A percentile compares a stretch with the other conserved stretches of the same genome.
Conservation (phyloP, 53 echinoderm and acorn worm species). For the Paracentrotus lividus region DNA sequence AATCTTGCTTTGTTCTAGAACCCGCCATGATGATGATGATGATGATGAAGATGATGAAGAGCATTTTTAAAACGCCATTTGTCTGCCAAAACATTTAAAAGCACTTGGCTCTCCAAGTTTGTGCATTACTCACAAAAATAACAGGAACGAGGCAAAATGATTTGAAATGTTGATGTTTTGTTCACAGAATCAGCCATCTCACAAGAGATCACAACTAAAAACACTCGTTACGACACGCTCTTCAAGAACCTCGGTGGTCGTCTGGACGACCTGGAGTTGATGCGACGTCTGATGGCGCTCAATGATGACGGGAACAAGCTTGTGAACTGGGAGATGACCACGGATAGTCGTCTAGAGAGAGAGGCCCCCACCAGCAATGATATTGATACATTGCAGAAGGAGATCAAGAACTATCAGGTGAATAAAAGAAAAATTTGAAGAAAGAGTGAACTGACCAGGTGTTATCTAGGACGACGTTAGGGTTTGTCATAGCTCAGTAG, state of each 20-base stretch:
- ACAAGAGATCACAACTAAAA: slow-evolving; percentile 75
- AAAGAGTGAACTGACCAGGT: too few relatives aligned
- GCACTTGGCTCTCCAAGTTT: too few relatives aligned
- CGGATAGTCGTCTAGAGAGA: slow-evolving; percentile 80
- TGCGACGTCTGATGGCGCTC: slow-evolving; percentile 79
- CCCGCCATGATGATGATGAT: too few relatives aligned
- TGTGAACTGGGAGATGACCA: slow-evolving; percentile 80
- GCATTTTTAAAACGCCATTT: too few relatives aligned
- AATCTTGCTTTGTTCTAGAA: too few relatives aligned
- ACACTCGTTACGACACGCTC: slow-evolving; percentile 86
- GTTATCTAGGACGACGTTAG: too few relatives aligned
- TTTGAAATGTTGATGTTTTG: not conserved
- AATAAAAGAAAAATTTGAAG: not conserved
- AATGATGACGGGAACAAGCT: slow-evolving; percentile 80
- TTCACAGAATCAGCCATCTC: slow-evolving; percentile 80
- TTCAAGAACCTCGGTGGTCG: slow-evolving; percentile 84
- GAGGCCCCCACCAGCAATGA: slow-evolving; percentile 83
- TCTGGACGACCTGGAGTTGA: slow-evolving; percentile 89
- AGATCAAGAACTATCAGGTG: slow-evolving; percentile 90
- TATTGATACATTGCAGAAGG: slow-evolving; percentile 83
- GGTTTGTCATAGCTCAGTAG: too few relatives aligned
- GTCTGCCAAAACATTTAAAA: too few relatives aligned
- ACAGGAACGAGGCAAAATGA: too few relatives aligned
- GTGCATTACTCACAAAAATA: too few relatives aligned
- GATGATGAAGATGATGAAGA: too few relatives aligned